These are phyloP conservation scores for Dolomedes plantarius DNA, from an alignment of 2,888 invertebrate genomes.

Conservation along the genomic window DNA sequence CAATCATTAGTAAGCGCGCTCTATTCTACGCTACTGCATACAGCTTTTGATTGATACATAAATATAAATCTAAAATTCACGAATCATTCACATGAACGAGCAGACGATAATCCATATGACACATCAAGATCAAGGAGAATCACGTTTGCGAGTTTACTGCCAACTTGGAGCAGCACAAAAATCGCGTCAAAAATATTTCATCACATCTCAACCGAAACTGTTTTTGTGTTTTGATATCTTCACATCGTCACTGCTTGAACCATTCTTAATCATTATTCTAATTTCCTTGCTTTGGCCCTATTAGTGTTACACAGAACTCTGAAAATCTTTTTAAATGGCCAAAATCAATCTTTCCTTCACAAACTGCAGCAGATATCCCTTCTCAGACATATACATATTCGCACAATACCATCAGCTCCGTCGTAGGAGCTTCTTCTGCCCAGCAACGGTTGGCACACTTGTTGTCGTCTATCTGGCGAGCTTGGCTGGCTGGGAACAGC, in stretches of 20 bases:
- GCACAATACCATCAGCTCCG: neutral
- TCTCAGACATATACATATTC: neutral
- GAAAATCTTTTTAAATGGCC: neutral
- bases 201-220: neutral
- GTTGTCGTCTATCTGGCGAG: constrained; percentile 43
- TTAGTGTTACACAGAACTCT: neutral
- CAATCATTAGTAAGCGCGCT: too few species aligned
- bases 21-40: too few species aligned
- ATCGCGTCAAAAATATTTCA: neutral
- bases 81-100: neutral
- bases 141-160: neutral
- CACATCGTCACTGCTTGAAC: too few species aligned
- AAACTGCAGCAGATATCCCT: constrained; percentile 1
- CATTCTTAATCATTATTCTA: too few species aligned
- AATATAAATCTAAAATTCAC: too few species aligned
- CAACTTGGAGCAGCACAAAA: neutral
- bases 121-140: neutral
- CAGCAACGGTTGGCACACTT: constrained; percentile 50
- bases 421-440: constrained; percentile 21
- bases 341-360: neutral
- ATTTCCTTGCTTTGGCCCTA: too few species aligned
- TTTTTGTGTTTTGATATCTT: neutral
- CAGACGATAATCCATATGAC: neutral
- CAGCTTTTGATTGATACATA: too few species aligned
- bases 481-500: constrained; percentile 39